Evolutionary conservation across 2,797 vertebrate genomes (phyloP), one percentile per base, ranked within the genome.

Genomic region (Alauda arvensis): DNA sequence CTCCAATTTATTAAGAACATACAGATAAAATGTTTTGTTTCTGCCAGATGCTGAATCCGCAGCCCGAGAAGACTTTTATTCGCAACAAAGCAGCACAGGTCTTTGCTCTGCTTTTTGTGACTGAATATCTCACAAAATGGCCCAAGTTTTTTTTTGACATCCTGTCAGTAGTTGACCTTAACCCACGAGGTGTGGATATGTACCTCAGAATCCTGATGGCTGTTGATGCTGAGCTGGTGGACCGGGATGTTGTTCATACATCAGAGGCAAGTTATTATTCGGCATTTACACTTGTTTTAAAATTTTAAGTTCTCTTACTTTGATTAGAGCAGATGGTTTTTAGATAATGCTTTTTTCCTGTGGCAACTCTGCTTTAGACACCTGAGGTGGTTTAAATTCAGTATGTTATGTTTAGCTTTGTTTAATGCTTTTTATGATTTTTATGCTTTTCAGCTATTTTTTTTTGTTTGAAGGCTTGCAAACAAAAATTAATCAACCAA

Each of bases 71-170:
- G 97, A 98, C 98, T 6, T 99, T 99, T 95, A 99, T 99, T 96
- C 98, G 98, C 93, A 99, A 99, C 96, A 99, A 99, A 96, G 99
- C 98, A 3, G 99, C 99, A 7, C 99, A 99, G 94, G 99, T 99
- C 78, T 98, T 99, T 24, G 98, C 99, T 31, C 96, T 99, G 94
- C 98, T 98, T 74, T 99, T 99, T 90, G 95, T 99, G 93, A 98
- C 98, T 90, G 99, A 99, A 53, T 99, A 99, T 94, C 97, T 99
- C 83, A 99, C 98, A 25, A 97, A 98, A 89, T 99, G 99, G 99
- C 99, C 98, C 95, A 99, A 99, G 96, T 99, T 99, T 97, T 99
- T 99, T 96, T 99, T 99, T 87, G 98, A 99, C 95, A 94, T 99
- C 92, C 97, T 99, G 26, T 97, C 98, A n/a, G 97, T 99, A 92